Evolutionary conservation across 2,113 vertebrate species (phyloP).

Genomic region (Ictidomys tridecemlineatus): DNA sequence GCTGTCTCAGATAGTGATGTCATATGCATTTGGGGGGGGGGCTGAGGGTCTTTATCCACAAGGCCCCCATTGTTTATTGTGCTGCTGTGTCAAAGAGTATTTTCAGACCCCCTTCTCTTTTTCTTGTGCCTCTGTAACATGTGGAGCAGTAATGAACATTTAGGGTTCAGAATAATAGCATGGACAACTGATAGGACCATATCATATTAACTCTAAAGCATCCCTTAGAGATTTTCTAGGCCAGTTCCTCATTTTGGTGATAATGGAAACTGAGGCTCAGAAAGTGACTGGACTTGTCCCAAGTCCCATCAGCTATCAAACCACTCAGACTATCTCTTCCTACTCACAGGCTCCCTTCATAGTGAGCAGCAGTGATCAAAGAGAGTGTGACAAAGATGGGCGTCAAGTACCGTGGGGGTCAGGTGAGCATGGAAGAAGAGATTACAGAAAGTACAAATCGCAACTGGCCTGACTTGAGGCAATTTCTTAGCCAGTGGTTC

Average conservation of each 20-base stretch:
- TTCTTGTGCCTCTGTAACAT: too few relatives aligned
- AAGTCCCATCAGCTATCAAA: too few relatives aligned
- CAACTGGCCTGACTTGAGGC: neutral
- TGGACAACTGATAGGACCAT: too few relatives aligned
- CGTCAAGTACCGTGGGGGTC: neutral
- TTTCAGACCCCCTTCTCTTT: neutral
- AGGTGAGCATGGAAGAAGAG: fast-evolving
- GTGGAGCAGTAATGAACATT: neutral
- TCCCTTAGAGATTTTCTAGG: too few relatives aligned
- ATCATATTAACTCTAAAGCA: too few relatives aligned
- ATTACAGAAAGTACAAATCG: neutral
- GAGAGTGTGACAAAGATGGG: neutral
- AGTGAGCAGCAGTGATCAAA: neutral
- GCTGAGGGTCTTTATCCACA: conserved; percentile 4
- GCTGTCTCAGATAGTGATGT: conserved; percentile 45
- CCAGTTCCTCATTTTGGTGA: too few relatives aligned
- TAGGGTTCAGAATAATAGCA: neutral
- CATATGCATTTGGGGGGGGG: neutral
- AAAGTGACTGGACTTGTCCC: too few relatives aligned
- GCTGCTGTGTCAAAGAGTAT: neutral
- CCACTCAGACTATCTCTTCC: neutral
- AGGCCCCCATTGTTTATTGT: neutral
- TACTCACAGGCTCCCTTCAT: neutral
- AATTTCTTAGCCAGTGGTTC: neutral
- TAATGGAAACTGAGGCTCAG: too few relatives aligned